These are phyloP conservation scores for Eupithecia subfuscata DNA, from an alignment of 2,888 invertebrate species.

Conservation along the genomic window DNA sequence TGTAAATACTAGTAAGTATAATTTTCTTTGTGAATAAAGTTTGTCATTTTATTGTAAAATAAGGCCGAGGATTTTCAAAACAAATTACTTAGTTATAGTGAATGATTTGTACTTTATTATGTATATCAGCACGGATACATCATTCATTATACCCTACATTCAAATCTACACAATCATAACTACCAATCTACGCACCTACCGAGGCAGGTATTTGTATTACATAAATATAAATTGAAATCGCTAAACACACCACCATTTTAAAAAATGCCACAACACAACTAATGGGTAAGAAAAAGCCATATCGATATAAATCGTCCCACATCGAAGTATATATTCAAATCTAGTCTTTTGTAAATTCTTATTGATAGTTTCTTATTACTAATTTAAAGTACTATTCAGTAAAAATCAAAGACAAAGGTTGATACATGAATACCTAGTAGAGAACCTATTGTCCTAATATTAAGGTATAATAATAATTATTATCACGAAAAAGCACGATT, in stretches of 20 bases:
- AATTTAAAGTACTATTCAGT: slow-evolving; percentile 1
- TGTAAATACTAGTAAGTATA: too few species aligned
- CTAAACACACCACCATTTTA: slow-evolving; percentile 26
- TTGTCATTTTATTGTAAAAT: too few species aligned
- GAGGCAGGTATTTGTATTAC: not conserved
- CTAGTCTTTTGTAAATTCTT: slow-evolving; percentile 13
- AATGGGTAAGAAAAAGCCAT: slow-evolving; percentile 9
- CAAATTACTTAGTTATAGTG: not conserved
- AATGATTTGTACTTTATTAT: slow-evolving; percentile 32
- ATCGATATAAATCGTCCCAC: not conserved
- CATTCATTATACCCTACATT: slow-evolving; percentile 24
- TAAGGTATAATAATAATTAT: slow-evolving; percentile 12
- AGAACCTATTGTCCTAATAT: not conserved
- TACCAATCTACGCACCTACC: slow-evolving; percentile 6
- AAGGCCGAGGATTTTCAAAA: slow-evolving; percentile 1
- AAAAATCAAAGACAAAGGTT: slow-evolving; percentile 1
- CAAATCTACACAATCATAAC: slow-evolving; percentile 34
- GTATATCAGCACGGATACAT: slow-evolving; percentile 8
- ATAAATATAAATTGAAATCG: not conserved
- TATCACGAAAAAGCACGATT: slow-evolving; percentile 40
- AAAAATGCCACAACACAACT: slow-evolving; percentile 52
- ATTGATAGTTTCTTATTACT: not conserved
- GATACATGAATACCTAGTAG: not conserved
- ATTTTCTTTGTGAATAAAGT: too few species aligned
- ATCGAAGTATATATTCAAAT: slow-evolving; percentile 10